Conservation (phyloP, 2,113 vertebrate genomes). For the Myotis davidii region DNA sequence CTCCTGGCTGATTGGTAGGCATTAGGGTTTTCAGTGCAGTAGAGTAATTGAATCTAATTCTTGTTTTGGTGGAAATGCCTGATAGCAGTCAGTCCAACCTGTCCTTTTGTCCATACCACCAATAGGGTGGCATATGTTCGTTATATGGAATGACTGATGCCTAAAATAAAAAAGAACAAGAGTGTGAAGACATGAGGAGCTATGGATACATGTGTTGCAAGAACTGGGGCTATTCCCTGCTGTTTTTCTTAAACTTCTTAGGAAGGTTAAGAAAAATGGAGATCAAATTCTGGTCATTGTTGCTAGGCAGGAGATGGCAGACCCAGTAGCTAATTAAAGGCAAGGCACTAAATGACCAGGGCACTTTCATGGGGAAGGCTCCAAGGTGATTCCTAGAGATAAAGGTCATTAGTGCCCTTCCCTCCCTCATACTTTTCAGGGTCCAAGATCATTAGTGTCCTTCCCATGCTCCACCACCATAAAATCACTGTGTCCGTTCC, state of each 20-base stretch:
- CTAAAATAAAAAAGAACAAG: not conserved
- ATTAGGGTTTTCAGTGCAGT: not conserved
- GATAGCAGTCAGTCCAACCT: not conserved
- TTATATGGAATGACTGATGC: not conserved
- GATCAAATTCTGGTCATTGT: not conserved
- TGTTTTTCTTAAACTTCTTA: not conserved
- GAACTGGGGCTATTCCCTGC: too few species aligned
- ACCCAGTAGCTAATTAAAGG: not conserved
- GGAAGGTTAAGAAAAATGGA: not conserved
- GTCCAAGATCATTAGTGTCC: too few species aligned
- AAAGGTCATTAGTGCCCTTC: not conserved
- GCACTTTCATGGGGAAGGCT: not conserved
- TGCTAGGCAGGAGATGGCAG: not conserved
- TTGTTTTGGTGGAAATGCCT: not conserved
- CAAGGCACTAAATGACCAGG: not conserved
- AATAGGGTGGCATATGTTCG: not conserved
- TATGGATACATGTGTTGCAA: not conserved
- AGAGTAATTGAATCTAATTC: not conserved
- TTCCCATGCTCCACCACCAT: not conserved
- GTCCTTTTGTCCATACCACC: not conserved
- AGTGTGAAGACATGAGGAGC: not conserved
- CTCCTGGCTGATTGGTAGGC: not conserved
- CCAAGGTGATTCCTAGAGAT: not conserved
- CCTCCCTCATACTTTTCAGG: not conserved
- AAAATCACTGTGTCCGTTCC: not conserved